A percentile compares a stretch with the other conserved stretches of the same genome.
phyloP scores from a whole-genome alignment of 2,888 invertebrate genomes.

The Calameuta pallipes region DNA sequence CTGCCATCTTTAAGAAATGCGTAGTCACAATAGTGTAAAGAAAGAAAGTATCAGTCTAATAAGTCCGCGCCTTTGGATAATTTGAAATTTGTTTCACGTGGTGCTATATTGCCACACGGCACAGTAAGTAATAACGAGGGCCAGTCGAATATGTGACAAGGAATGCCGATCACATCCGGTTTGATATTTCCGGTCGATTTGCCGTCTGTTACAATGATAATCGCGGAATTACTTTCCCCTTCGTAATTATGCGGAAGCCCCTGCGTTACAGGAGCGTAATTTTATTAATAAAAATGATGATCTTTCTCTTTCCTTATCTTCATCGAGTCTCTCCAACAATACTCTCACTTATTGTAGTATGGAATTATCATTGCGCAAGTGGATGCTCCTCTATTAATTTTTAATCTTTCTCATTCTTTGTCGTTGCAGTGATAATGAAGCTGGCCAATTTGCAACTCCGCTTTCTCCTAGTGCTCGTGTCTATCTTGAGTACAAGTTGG shows the following conservation, averaged over 20 bases:
- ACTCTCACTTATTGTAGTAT: background rate
- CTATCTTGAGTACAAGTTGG: background rate
- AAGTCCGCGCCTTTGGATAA: no score
- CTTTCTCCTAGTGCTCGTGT: background rate
- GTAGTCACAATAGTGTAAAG: no score
- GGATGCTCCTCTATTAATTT: background rate
- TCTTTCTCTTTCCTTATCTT: background rate
- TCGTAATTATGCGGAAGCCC: background rate
- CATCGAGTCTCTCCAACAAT: background rate
- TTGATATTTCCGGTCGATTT: background rate
- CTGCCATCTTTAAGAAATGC: no score
- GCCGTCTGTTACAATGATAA: background rate
- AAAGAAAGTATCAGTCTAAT: no score
- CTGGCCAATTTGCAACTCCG: background rate
- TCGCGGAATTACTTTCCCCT: background rate
- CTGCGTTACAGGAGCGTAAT: background rate
- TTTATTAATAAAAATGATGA: background rate
- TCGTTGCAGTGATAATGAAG: slow-evolving; percentile 28
- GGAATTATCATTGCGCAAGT: background rate
- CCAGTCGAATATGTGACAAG: no score
- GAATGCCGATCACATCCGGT: no score
- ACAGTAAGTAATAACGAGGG: no score
- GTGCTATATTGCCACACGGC: no score
- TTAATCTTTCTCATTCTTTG: background rate
- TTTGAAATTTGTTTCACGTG: no score